Percentiles rank a stretch among this genome's conserved stretches.
These are phyloP conservation scores for Chaetodon auriga DNA, from an alignment of 2,113 vertebrate species.

Conservation along the genomic window DNA sequence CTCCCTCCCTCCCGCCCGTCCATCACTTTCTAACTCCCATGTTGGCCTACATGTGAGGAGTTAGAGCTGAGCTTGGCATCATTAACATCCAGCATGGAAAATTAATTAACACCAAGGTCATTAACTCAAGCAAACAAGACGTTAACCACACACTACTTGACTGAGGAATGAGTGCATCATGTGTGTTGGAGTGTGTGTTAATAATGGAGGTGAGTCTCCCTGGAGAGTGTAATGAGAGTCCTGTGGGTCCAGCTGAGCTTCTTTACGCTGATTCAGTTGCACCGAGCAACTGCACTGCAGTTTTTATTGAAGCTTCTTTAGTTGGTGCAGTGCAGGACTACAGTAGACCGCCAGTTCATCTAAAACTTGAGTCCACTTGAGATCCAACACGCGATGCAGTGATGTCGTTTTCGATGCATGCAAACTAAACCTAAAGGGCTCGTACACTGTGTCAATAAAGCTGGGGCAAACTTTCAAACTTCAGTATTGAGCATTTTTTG, in stretches of 20 bases:
- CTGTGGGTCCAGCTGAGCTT: slow-evolving; percentile 47
- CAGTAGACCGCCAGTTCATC: background rate
- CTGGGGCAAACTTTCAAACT: background rate
- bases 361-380: background rate
- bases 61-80: slow-evolving; percentile 15
- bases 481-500: background rate
- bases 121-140: slow-evolving; percentile 65
- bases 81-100: slow-evolving; percentile 52
- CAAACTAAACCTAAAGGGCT: too few relatives aligned
- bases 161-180: slow-evolving; percentile 1
- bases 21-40: background rate
- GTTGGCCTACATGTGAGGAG: slow-evolving; percentile 34
- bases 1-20: slow-evolving; percentile 11
- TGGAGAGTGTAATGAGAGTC: slow-evolving; percentile 47
- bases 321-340: slow-evolving; percentile 15
- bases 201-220: slow-evolving; percentile 62
- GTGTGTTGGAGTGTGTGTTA: slow-evolving; percentile 49
- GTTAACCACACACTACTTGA: background rate
- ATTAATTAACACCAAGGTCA: slow-evolving; percentile 60
- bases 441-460: background rate
- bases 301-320: slow-evolving; percentile 23
- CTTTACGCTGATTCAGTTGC: slow-evolving; percentile 9
- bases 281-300: slow-evolving; percentile 37
- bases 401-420: background rate
- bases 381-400: background rate